Base-by-base conservation (phyloP, 2,888 invertebrate species). In the Mythimna impura region DNA sequence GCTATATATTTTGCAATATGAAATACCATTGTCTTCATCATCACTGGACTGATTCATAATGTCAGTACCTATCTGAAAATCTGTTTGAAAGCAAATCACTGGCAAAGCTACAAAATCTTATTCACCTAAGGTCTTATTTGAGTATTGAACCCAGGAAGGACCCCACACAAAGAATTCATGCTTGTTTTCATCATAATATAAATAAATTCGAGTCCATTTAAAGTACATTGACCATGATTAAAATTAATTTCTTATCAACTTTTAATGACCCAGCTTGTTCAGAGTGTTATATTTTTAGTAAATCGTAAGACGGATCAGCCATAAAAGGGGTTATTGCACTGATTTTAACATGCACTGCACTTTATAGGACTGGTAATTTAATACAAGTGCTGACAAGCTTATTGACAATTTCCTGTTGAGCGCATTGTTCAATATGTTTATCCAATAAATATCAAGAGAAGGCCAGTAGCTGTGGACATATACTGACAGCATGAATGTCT, bases 331-430 rank as follows among this genome's bases (percentile, higher is more conserved):
- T 92, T 87, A 89, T 78, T 92, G 91, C 81, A 83, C 92, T 85
- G 82, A 82, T 86, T 88, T 88, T 86, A 87, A 89, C 87, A 85
- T 83, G 79, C 78, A 79, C 76, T 86, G 87, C 86, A 88, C 78
- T 81, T 78, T 73, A 81, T 73, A 83, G 63, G 60, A 66, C 80
- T 73, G 70, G 79, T 82, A 85, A 87, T 81, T 86, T 83, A 89
- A 89, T 89, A 89, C 88, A 89, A 90, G 89, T 88, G 91, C 89
- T 91, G 93, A 90, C 91, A 92, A 89, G 88, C 90, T 94, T 93
- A 96, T 95, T 95, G 94, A 86, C 89, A 88, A 93, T 93, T 93
- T 95, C 95, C 96, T 95, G 95, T 89, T 89, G 87, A 87, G 86
- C 74, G 79, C 90, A 89, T 90, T 91, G 91, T 93, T 90, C 92